Evolutionary conservation across 1,140 invertebrate species (phyloP).

Genomic region (Popillia japonica): DNA sequence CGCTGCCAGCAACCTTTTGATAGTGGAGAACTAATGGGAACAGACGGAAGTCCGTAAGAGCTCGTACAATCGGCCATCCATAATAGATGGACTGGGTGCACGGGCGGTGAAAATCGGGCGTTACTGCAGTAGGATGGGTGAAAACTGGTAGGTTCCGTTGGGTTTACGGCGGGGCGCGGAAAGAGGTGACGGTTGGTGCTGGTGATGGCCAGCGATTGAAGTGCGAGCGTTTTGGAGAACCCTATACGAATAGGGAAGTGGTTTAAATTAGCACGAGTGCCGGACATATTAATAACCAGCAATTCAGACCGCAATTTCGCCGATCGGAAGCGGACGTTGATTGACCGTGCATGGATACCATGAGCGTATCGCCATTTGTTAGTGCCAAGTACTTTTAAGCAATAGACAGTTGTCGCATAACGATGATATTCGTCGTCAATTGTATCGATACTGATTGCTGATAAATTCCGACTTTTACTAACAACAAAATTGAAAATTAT

Average conservation of each 20-base stretch:
- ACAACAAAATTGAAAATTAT: too few species aligned
- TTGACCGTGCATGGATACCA: conserved; percentile 16
- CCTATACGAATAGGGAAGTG: neutral
- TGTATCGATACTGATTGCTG: too few species aligned
- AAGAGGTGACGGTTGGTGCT: neutral
- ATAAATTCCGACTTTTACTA: too few species aligned
- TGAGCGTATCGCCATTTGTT: conserved; percentile 12
- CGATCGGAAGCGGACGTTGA: conserved; percentile 40
- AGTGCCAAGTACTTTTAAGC: neutral
- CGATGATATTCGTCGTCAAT: too few species aligned
- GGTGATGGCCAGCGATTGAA: neutral
- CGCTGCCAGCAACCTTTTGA: neutral
- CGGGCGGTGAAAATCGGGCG: neutral
- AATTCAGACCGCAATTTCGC: conserved; percentile 38
- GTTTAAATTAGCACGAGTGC: conserved; percentile 38
- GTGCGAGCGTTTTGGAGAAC: neutral
- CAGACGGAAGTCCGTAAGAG: conserved; percentile 1
- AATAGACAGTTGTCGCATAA: neutral
- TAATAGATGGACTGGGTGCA: conserved; percentile 19
- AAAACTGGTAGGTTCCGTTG: neutral
- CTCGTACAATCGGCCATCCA: conserved; percentile 26
- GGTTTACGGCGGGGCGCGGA: neutral
- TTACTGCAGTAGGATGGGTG: neutral
- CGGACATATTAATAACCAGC: conserved; percentile 38
- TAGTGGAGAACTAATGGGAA: conserved; percentile 8